Conservation (phyloP, 2,113 vertebrate species). For the Tenrec ecaudatus region DNA sequence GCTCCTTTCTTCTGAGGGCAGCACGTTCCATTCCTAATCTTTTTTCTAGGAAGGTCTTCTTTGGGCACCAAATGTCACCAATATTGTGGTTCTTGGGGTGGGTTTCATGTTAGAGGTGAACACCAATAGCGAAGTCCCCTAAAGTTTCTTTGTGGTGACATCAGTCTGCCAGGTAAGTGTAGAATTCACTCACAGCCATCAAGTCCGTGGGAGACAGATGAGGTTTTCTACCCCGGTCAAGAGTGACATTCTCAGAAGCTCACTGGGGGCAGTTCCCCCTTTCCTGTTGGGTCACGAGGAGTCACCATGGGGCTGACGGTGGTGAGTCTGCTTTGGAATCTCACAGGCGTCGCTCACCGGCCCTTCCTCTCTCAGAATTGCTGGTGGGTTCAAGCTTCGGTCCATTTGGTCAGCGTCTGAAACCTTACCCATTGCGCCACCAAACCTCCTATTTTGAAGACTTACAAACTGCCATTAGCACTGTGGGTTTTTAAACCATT, state of each 20-base stretch:
- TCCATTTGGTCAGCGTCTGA: neutral
- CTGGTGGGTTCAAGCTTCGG: neutral
- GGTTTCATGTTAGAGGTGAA: rapidly evolving
- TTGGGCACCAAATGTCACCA: neutral
- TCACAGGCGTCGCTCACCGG: too few relatives aligned
- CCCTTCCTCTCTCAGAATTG: neutral
- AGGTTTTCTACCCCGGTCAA: too few relatives aligned
- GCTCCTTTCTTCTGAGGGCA: too few relatives aligned
- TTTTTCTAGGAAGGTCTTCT: neutral
- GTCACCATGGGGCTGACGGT: too few relatives aligned
- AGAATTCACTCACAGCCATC: too few relatives aligned
- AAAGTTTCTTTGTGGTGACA: neutral
- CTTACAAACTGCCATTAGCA: neutral
- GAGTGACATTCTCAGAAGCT: too few relatives aligned
- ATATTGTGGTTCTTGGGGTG: neutral
- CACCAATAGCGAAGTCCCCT: too few relatives aligned
- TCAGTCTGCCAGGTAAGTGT: neutral
- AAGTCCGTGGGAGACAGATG: too few relatives aligned
- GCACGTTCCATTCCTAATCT: neutral
- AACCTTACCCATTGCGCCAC: neutral
- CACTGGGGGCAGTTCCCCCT: too few relatives aligned
- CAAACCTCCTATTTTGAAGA: neutral
- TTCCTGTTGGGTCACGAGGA: too few relatives aligned
- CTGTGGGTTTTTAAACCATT: neutral
- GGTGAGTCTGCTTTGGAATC: too few relatives aligned